These are phyloP conservation scores for Drosophila novamexicana DNA, from an alignment of 1,140 invertebrate genomes.

Conservation along the genomic window DNA sequence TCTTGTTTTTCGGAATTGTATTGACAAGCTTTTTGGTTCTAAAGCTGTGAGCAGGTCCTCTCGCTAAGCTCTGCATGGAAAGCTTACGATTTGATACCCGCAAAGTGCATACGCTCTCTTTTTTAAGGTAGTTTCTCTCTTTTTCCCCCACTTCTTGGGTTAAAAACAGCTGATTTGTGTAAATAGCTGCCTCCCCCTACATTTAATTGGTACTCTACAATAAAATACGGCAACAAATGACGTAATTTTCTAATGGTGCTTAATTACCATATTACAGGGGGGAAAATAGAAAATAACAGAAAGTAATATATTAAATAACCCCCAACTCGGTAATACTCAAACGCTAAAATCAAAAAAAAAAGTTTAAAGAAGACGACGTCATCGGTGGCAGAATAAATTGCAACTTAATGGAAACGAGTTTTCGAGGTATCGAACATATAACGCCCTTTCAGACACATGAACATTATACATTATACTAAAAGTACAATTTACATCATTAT, in stretches of 20 bases:
- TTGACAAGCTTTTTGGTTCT: slow-evolving; percentile 50
- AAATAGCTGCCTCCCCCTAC: slow-evolving; percentile 33
- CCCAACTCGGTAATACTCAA: no score
- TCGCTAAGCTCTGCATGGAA: slow-evolving; percentile 43
- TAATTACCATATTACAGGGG: neutral
- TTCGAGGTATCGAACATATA: no score
- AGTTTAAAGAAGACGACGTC: no score
- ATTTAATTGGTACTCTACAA: slow-evolving; percentile 25
- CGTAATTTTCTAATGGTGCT: slow-evolving; percentile 53
- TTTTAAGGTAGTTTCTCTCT: neutral
- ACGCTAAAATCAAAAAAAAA: no score
- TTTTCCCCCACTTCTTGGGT: neutral
- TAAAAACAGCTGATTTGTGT: slow-evolving; percentile 58
- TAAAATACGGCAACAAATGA: slow-evolving; percentile 55
- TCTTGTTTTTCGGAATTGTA: slow-evolving; percentile 69
- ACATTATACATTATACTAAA: no score
- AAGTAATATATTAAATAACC: neutral
- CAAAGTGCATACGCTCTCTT: slow-evolving; percentile 37
- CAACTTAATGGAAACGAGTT: no score
- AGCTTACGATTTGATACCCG: slow-evolving; percentile 47
- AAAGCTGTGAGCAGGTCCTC: slow-evolving; percentile 48
- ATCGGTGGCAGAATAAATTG: no score
- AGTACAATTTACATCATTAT: no score
- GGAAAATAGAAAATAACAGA: neutral
- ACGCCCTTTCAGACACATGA: no score